Percentiles rank a stretch among this genome's conserved stretches.
phyloP scores from a whole-genome alignment of 2,797 vertebrate species.

The Glossophaga mutica region DNA sequence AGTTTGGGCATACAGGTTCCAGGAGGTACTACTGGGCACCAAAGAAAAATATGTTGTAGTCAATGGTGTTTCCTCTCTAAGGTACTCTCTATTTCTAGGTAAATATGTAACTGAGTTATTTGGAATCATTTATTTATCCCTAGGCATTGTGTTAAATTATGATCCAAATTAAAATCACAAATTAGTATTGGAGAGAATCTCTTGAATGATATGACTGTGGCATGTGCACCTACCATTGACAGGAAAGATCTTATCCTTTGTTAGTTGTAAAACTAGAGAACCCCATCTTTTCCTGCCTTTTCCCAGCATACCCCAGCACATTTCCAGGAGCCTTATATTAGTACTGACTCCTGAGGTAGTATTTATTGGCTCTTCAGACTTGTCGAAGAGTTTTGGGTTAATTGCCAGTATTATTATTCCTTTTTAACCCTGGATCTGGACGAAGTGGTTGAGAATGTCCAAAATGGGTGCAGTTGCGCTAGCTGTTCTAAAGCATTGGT shows the following conservation, averaged over 20 bases:
- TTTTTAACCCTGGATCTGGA: background rate
- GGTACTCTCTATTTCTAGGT: background rate
- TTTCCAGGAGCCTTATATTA: background rate
- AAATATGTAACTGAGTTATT: background rate
- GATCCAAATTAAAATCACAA: background rate
- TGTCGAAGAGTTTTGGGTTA: background rate
- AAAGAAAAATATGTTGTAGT: background rate
- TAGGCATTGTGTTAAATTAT: background rate
- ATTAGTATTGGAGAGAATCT: background rate
- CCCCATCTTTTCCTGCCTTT: background rate
- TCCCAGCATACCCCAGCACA: background rate
- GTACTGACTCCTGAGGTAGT: background rate
- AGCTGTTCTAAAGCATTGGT: background rate
- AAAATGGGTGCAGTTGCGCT: background rate
- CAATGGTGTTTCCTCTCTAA: background rate
- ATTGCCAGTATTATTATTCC: background rate
- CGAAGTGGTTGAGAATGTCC: background rate
- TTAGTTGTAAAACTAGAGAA: background rate
- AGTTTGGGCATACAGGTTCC: background rate
- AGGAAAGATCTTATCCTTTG: background rate
- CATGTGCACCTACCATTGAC: background rate
- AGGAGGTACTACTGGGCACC: background rate
- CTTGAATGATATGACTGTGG: background rate
- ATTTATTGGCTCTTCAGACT: background rate
- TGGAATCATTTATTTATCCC: background rate